A percentile compares a stretch with the other conserved stretches of the same genome.
phyloP scores from a whole-genome alignment of 2,888 invertebrate species.

The Campoplex nolae region DNA sequence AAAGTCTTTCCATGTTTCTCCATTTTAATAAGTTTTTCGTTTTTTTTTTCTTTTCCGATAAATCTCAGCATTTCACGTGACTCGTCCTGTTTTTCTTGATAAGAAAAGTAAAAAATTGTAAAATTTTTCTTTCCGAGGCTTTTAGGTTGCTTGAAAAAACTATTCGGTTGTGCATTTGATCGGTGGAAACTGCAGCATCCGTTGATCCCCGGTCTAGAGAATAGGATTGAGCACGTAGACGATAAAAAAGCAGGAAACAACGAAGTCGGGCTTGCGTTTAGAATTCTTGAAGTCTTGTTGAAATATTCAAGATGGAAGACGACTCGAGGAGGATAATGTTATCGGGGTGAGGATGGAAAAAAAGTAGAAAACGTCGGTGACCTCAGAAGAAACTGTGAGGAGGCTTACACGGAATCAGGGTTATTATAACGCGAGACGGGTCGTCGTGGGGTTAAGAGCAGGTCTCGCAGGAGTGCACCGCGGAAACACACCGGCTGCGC shows the following conservation, averaged over 20 bases:
- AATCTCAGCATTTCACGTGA: too few relatives aligned
- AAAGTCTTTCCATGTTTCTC: neutral
- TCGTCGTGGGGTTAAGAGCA: neutral
- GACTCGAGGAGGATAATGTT: neutral
- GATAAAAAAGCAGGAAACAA: neutral
- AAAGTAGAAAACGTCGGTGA: neutral
- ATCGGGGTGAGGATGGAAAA: neutral
- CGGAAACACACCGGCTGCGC: neutral
- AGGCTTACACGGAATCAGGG: neutral
- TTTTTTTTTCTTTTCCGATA: too few relatives aligned
- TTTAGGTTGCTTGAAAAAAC: too few relatives aligned
- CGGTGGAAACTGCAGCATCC: too few relatives aligned
- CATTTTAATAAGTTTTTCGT: neutral
- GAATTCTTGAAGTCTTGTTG: neutral
- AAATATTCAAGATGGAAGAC: constrained; percentile 27
- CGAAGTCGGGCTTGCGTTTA: neutral
- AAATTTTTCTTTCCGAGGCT: too few relatives aligned
- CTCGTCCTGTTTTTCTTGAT: too few relatives aligned
- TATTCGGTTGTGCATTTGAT: too few relatives aligned
- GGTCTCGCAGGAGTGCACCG: constrained; percentile 5
- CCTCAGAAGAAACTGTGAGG: neutral
- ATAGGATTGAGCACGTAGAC: neutral
- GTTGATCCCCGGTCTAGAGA: too few relatives aligned
- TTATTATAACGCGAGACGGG: constrained; percentile 29
- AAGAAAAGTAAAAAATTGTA: too few relatives aligned